phyloP scores from a whole-genome alignment of 2,797 vertebrate species.

The Danio kyathit region DNA sequence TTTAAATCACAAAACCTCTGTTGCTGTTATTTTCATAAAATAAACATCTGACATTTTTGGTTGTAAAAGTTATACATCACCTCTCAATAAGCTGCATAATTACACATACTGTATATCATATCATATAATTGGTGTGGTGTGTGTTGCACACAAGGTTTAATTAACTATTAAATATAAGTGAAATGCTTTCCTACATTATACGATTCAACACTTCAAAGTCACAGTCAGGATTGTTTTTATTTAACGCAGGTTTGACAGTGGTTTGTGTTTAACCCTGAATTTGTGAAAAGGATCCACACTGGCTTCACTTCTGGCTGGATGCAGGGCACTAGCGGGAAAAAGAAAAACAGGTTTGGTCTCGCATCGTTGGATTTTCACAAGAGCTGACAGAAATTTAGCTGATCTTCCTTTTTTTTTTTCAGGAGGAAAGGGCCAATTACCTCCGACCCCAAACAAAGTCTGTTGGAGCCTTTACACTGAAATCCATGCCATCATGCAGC shows the following conservation, averaged over 20 bases:
- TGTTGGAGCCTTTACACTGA: slow-evolving; percentile 23
- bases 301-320: not conserved
- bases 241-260: not conserved
- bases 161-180: not conserved
- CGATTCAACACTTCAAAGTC: not conserved
- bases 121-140: not conserved
- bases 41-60: too few species aligned
- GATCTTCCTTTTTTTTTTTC: slow-evolving; percentile 18
- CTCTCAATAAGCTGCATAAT: not conserved
- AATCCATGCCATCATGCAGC: slow-evolving; percentile 57
- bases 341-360: not conserved
- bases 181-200: not conserved
- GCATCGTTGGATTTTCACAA: slow-evolving; percentile 37
- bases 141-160: not conserved
- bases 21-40: too few species aligned
- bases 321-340: not conserved
- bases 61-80: not conserved
- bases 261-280: not conserved
- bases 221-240: not conserved
- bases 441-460: slow-evolving; percentile 36
- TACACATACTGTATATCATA: too few species aligned
- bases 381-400: slow-evolving; percentile 43
- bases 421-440: slow-evolving; percentile 53
- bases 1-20: too few species aligned
- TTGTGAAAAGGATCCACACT: not conserved